These are phyloP conservation scores for Amphiura filiformis DNA, from an alignment of 35 echinoderm and acorn worm species.

Conservation along the genomic window DNA sequence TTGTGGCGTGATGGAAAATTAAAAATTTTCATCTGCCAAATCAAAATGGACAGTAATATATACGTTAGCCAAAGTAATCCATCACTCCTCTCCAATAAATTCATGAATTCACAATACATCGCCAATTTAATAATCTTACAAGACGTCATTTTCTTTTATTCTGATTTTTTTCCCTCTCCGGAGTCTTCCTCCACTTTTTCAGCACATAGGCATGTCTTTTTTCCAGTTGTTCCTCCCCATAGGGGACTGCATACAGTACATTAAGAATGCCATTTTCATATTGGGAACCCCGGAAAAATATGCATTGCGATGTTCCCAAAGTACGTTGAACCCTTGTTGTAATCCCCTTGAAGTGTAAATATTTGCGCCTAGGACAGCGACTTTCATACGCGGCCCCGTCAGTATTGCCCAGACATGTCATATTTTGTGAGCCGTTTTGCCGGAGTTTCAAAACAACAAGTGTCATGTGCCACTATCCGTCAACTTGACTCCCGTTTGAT, in stretches of 20 bases:
- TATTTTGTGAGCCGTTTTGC: not conserved
- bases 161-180: not conserved
- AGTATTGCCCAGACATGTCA: not conserved
- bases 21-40: not conserved
- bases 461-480: not conserved
- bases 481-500: no score
- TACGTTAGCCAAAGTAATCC: not conserved
- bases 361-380: not conserved
- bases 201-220: not conserved
- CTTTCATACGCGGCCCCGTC: not conserved
- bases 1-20: not conserved
- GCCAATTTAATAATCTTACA: not conserved
- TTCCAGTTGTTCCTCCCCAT: not conserved
- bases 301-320: not conserved
- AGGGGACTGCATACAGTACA: not conserved
- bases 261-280: not conserved
- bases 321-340: not conserved
- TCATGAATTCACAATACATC: not conserved
- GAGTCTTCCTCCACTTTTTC: not conserved
- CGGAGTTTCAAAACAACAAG: not conserved
- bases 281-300: not conserved
- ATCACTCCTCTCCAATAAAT: not conserved
- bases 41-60: constrained; percentile 12
- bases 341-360: not conserved
- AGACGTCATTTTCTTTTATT: not conserved